These are phyloP conservation scores for Eptatretus burgeri DNA, from an alignment of 2,113 vertebrate species.

Conservation along the genomic window DNA sequence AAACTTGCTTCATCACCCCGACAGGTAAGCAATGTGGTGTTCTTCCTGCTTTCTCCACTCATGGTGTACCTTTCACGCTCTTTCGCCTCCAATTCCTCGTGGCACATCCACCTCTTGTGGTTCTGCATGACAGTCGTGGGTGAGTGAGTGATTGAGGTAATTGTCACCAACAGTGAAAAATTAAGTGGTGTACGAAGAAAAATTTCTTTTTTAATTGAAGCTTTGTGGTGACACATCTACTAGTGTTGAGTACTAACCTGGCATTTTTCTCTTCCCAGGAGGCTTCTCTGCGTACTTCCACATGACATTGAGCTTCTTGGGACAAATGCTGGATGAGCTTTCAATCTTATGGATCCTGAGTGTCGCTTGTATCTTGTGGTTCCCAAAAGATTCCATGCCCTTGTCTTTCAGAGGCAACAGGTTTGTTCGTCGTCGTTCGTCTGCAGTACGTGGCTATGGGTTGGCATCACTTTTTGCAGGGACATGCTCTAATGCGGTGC, in stretches of 20 bases:
- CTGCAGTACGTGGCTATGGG: too few species aligned
- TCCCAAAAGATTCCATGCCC: conserved; percentile 39
- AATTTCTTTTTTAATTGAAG: background rate
- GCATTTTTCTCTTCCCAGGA: conserved; percentile 17
- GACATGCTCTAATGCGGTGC: too few species aligned
- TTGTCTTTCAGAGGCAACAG: conserved; percentile 31
- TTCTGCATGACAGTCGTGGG: conserved; percentile 38
- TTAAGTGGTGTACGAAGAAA: background rate
- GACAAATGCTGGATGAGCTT: conserved; percentile 69
- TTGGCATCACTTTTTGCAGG: too few species aligned
- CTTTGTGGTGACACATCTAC: background rate
- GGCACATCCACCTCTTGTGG: conserved; percentile 22
- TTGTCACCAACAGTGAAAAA: background rate
- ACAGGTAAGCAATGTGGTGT: conserved; percentile 62
- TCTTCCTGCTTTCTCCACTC: conserved; percentile 38
- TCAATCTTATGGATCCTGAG: conserved; percentile 62
- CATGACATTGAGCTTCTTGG: conserved; percentile 69
- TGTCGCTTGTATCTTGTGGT: conserved; percentile 37
- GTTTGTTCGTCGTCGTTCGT: conserved; percentile 15
- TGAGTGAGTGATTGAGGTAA: conserved; percentile 15
- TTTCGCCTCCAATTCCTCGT: conserved; percentile 27
- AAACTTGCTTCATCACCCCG: conserved; percentile 5
- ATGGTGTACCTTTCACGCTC: conserved; percentile 47
- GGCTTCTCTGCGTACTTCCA: conserved; percentile 65
- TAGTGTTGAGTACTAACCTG: background rate